Base-by-base conservation (phyloP, 2,888 invertebrate species). In the Gerris lacustris region DNA sequence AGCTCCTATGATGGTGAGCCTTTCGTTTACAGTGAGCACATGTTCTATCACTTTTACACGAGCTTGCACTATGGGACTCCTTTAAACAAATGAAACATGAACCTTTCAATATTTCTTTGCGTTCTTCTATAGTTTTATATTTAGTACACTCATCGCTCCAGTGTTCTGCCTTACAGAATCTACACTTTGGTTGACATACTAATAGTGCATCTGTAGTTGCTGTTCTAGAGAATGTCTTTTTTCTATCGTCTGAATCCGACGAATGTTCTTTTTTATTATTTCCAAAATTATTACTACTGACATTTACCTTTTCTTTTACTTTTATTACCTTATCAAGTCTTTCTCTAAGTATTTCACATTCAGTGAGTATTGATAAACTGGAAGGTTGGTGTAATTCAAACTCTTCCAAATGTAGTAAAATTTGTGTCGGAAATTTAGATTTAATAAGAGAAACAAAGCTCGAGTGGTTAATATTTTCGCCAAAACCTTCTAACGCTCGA, bases 231-330 rank as follows among this genome's bases (percentile, higher is more conserved):
- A 31, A 31, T 55, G 15, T 55, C 15, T 55, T 55, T 55, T 55
- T 15, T 5, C 9, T 11, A 55, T 55, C 9, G 5, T 55, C 15
- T 2, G 55, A 11, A 11, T 9, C 15, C 15, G 4, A 15, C 15
- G 55, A 15, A 55, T 55, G 9, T 55, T 55, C 15, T 15, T 15
- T 55, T 11, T 15, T 55, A 55, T 55, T 2, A 55, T 5, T 55
- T 9, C 15, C 15, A 31, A 31, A 31, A 55, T 55, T 15, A 9
- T 9, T 55, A 55, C 55, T 55, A 55, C 5, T 9, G 15, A 5
- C 55, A 55, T 55, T 55, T 55, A 55, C 55, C 55, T 15, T 55
- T 55, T 55, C 55, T 55, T 55, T 55, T 55, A 55, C 55, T 15
- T 11, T 55, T 1, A 55, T 15, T 55, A 55, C 15, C 15, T 55